Evolutionary conservation across 2,113 vertebrate genomes (phyloP).

Genomic region (Podarcis muralis): DNA sequence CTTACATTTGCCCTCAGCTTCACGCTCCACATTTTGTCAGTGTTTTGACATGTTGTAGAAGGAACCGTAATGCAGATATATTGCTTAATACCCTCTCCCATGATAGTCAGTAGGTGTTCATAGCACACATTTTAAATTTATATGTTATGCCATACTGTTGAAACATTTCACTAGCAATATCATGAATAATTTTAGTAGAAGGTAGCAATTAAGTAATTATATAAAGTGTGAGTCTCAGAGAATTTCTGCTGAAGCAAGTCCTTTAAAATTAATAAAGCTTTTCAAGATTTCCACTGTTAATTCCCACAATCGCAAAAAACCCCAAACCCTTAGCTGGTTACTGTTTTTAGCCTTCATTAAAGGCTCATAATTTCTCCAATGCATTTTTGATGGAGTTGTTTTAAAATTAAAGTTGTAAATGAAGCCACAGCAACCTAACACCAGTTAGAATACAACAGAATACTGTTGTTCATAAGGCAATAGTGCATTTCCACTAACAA

Average conservation of each 20-base stretch:
- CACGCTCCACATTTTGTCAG: conserved; percentile 37
- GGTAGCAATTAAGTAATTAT: conserved; percentile 20
- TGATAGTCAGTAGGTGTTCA: background rate
- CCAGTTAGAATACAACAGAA: background rate
- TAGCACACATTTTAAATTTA: background rate
- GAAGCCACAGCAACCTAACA: background rate
- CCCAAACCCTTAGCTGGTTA: background rate
- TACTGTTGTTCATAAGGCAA: background rate
- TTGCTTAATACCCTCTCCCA: conserved; percentile 1
- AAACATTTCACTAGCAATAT: conserved; percentile 12
- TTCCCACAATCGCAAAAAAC: background rate
- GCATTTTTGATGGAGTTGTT: background rate
- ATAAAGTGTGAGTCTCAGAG: background rate
- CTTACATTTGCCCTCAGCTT: conserved; percentile 39
- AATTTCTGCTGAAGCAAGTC: background rate
- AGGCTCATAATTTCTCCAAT: conserved; percentile 18
- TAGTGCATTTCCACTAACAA: conserved; percentile 34
- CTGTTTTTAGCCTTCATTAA: conserved; percentile 16
- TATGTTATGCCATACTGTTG: conserved; percentile 12
- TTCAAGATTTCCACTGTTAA: background rate
- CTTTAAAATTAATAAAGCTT: conserved; percentile 7
- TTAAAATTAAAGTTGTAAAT: background rate
- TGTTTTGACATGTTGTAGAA: conserved; percentile 22
- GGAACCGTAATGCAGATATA: conserved; percentile 20
- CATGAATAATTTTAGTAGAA: background rate